Evolutionary conservation across 2,797 vertebrate species (phyloP), one percentile per base, ranked within the genome.

Genomic region (Pipistrellus pygmaeus): DNA sequence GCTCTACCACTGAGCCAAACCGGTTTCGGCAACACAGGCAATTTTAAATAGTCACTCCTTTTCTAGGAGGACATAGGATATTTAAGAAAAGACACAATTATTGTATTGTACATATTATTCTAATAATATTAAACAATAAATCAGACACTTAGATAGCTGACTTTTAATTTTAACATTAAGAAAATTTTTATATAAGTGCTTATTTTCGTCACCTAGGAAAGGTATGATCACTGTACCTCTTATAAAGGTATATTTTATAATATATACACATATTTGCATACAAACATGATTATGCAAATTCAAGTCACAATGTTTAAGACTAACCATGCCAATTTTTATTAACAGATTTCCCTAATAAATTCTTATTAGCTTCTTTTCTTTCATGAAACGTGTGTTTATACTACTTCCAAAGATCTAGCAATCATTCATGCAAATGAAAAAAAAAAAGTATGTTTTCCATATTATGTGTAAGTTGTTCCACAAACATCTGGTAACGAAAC

Each of bases 401-500:
- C 81, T 91, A 27, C 87, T 95, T 97, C 75, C 75, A 88, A 94
- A 95, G 25, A 30, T 76, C 95, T 94, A 90, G 92, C 86, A 86
- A 93, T 94, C 48, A 1, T 91, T 96, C 10, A 32, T 93, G 51
- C 66, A 97, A 97, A 95, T 86, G 62, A 97, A 91, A 96, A 97
- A 92, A n/a, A 97, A 97, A 87, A 86, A 32, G 71, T 66, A 88
- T 77, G 57, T 96, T 96, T 96, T 96, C 27, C 90, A 95, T 95
- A 87, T 18, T 18, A 96, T 55, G 48, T 35, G 14, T 93, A 97
- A 96, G 17, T 95, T 97, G 82, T 95, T 97, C 97, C 96, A 97
- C 62, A 97, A 97, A 92, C 71, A 89, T 92, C 88, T 97, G 96
- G 83, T n/a, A 96, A 94, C 13, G 57, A 96, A 96, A 93, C 72